A percentile compares a stretch with the other conserved stretches of the same genome.
Conservation (phyloP, 2,113 vertebrate species). For the Clupea harengus region DNA sequence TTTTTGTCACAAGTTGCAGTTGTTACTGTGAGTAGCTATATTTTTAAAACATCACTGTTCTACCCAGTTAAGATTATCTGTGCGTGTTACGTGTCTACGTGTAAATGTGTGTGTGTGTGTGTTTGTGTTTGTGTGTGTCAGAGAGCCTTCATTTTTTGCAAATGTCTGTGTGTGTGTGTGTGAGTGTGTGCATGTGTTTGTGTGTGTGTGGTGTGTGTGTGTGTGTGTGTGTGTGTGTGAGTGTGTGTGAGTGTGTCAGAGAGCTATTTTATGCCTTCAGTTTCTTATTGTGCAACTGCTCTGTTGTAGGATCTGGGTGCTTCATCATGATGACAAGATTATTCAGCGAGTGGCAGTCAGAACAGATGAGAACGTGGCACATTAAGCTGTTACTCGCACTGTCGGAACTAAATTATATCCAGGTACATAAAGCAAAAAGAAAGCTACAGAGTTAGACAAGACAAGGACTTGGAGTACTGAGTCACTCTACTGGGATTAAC, state of each 20-base stretch:
- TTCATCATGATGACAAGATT: conserved; percentile 20
- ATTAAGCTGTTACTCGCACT: conserved; percentile 21
- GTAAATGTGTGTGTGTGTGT: neutral
- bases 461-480: neutral
- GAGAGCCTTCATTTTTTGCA: neutral
- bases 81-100: neutral
- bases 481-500: neutral
- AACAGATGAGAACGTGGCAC: conserved; percentile 14
- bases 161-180: neutral
- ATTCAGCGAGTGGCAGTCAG: conserved; percentile 23
- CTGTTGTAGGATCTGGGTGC: neutral
- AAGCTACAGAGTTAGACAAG: conserved; percentile 9
- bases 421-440: conserved; percentile 20
- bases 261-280: neutral
- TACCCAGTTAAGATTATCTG: neutral
- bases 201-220: neutral
- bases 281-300: neutral
- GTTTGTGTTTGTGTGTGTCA: neutral
- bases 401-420: conserved; percentile 29
- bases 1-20: neutral
- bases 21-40: neutral
- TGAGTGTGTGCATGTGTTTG: neutral
- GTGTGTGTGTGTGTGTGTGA: neutral
- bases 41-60: neutral
- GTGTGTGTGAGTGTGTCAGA: neutral